Base-by-base conservation (phyloP, 2,113 vertebrate species). In the Pollimyrus isidori region DNA sequence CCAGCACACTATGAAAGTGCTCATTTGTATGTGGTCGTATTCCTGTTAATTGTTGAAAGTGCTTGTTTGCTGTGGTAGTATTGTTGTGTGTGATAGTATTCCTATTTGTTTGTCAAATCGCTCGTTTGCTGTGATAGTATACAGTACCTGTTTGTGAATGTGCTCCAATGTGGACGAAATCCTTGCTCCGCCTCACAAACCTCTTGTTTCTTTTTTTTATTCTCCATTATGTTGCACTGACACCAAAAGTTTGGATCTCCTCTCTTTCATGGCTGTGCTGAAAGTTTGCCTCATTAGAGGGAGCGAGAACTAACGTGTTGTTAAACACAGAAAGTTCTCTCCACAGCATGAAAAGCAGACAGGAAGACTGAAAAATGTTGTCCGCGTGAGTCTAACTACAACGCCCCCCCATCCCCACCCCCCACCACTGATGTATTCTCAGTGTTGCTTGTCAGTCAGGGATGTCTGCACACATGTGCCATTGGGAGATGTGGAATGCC, bases 151-250 rank as follows among this genome's bases (percentile, higher is more conserved):
- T 30, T 69, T 19, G 42, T 46, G 45, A 11, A 83, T 52, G n/a
- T 52, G 48, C 83, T 93, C 91, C 62, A 92, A 90, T 88, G 88
- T 89, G 90, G 89, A 90, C 5, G 13, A 39, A 26, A 65, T 4
- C 17, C 5, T 82, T 45, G 76, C 80, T 83, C 39, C 30, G 21
- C 17, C 45, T 48, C 13, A 48, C 0, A 21, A 2, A 46, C 69
- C 69, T 17, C 26, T 26, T n/a, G 21, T 76, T 30, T 76, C 26
- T 17, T 76, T 39, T 76, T 76, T 39, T 76, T 69, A 65, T 65
- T 65, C 58, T 26, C 69, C 4, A 13, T 39, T 76, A 76, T 17
- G 69, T 17, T 4, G 5, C 26, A 39, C 26, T 7, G 69, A 39
- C 69, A 73, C 69, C 26, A 23, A 73, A 73, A 73, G 30, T 39